Base-by-base conservation (phyloP, 2,888 invertebrate genomes). In the Apodemia zela region DNA sequence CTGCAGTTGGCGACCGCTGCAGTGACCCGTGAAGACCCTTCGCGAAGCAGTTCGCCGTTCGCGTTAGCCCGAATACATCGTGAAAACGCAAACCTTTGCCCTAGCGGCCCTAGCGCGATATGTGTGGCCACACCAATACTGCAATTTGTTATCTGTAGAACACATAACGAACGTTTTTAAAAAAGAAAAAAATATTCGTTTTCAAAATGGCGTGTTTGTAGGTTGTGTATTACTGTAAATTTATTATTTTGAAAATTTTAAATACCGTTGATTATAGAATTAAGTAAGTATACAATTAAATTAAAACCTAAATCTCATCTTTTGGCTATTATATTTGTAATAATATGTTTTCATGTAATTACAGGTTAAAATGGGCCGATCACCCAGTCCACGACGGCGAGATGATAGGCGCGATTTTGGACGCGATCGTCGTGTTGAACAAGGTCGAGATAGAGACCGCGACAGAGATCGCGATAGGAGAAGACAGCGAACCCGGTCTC, bases 311-410 rank as follows among this genome's bases (percentile, higher is more conserved):
- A 33, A 17, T 33, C n/a, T 10, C 25, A 7, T 45, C 11, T 2
- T 51, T 47, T 59, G 51, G 47, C 17, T 7, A 13, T 38, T 38
- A 13, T 57, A 18, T 47, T 38, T 33, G 21, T 61, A 33, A 42
- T 59, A 38, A 11, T 1, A 45, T 63, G 61, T 65, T 59, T 65
- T 65, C 18, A 59, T 65, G 47, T 38, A 38, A 63, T 38, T 64
- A 47, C 63, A 66, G 74, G 79, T 76, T 77, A 79, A 76, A 73
- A 92, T 90, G 92, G 92, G 89, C 72, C 85, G 91, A 68, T 89
- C 92, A 76, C 92, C 91, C 65, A 92, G 92, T 75, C 92, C 92
- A 68, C 82, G 87, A 72, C 87, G 90, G 74, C 87, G 89, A 72
- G 89, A 89, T 58, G 87, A 88, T 54, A 76, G 72, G 15, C 54